Evolutionary conservation across 1,140 invertebrate genomes (phyloP).

Genomic region (Drosophila mayri): DNA sequence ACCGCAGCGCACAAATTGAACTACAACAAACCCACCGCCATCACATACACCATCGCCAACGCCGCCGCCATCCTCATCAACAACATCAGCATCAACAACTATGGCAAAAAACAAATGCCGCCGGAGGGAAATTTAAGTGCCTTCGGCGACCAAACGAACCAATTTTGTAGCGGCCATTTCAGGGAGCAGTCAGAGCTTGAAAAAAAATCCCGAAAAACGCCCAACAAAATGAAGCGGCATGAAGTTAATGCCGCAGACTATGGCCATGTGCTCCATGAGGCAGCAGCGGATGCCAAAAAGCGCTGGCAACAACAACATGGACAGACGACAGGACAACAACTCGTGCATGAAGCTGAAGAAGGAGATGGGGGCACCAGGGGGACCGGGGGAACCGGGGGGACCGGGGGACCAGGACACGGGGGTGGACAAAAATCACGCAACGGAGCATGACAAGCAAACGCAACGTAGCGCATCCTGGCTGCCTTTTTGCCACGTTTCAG

Average conservation of each 20-base stretch:
- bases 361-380: not conserved
- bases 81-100: constrained; percentile 38
- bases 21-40: constrained; percentile 61
- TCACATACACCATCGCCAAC: constrained; percentile 12
- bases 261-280: constrained; percentile 61
- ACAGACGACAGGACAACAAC: constrained; percentile 50
- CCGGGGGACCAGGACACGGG: constrained; percentile 7
- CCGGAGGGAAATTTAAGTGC: constrained; percentile 77
- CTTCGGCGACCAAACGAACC: constrained; percentile 73
- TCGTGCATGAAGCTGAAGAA: constrained; percentile 74
- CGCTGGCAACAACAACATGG: constrained; percentile 1
- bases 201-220: constrained; percentile 31
- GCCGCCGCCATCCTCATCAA: constrained; percentile 28
- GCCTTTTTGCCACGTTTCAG: constrained; percentile 52
- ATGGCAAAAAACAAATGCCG: constrained; percentile 47
- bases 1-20: constrained; percentile 79
- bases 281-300: constrained; percentile 54
- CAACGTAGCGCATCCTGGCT: constrained; percentile 79
- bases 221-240: constrained; percentile 62
- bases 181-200: constrained; percentile 27
- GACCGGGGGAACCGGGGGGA: not conserved
- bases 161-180: constrained; percentile 66
- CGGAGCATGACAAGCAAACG: constrained; percentile 82
- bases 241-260: constrained; percentile 61
- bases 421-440: constrained; percentile 76